Evolutionary conservation across 2,888 invertebrate genomes (phyloP).

Genomic region (Tineola bisselliella): DNA sequence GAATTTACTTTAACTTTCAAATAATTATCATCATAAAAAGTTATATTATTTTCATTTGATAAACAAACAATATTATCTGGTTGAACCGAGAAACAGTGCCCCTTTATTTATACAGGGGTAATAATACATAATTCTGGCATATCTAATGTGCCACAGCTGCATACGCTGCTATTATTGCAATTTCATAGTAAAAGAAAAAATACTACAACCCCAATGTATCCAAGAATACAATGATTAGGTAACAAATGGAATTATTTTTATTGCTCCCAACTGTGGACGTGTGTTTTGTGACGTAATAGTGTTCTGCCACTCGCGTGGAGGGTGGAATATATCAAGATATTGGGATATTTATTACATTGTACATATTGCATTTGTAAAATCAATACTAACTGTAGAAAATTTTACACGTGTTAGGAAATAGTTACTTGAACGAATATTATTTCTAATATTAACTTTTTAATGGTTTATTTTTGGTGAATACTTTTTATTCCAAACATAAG

Average conservation of each 20-base stretch:
- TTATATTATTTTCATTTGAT: not conserved
- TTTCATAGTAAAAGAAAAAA: slow-evolving; percentile 37
- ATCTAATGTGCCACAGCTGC: slow-evolving; percentile 47
- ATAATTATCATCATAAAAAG: not conserved
- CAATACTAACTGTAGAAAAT: not conserved
- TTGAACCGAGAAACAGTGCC: not conserved
- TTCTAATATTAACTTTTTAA: no score
- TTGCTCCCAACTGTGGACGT: slow-evolving; percentile 33
- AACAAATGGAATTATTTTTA: slow-evolving; percentile 22
- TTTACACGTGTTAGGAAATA: not conserved
- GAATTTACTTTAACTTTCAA: no score
- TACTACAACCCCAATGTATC: slow-evolving; percentile 23
- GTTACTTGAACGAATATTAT: no score
- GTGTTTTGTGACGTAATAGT: slow-evolving; percentile 4
- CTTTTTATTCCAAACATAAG: no score
- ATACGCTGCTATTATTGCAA: slow-evolving; percentile 43
- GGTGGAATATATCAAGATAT: not conserved
- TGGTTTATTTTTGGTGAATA: no score
- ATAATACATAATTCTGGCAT: slow-evolving; percentile 10
- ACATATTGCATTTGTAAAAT: not conserved
- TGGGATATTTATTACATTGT: not conserved
- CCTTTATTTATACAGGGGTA: slow-evolving; percentile 3
- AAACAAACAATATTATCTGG: slow-evolving; percentile 7
- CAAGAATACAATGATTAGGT: slow-evolving; percentile 13
- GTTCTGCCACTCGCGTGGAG: not conserved